Percentiles rank a stretch among this genome's conserved stretches.
Conservation (phyloP, 2,888 invertebrate genomes). For the Deilephila elpenor region DNA sequence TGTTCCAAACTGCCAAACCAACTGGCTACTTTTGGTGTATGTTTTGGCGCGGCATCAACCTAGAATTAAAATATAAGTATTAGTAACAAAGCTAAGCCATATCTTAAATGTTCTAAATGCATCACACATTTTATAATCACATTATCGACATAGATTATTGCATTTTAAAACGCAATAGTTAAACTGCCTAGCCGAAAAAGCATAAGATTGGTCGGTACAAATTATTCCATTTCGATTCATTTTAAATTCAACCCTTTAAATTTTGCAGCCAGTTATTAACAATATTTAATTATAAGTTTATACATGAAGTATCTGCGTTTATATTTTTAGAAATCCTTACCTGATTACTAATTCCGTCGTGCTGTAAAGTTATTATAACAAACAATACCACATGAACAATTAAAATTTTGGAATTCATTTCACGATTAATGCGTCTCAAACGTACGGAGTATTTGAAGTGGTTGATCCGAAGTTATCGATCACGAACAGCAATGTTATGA, state of each 20-base stretch:
- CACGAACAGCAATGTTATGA: not conserved
- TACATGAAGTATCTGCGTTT: not conserved
- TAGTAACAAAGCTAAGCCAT: not conserved
- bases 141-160: no score
- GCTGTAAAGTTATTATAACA: not conserved
- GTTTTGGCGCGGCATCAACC: conserved; percentile 40
- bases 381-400: conserved; percentile 29
- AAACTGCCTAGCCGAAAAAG: no score
- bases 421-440: not conserved
- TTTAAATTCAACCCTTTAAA: no score
- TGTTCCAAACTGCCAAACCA: conserved; percentile 45
- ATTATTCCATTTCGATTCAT: no score
- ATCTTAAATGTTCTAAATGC: no score
- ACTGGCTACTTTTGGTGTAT: conserved; percentile 30
- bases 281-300: no score
- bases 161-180: no score
- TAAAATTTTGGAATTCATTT: conserved; percentile 20
- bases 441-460: not conserved
- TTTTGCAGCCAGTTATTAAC: no score
- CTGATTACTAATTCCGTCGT: conserved; percentile 9
- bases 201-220: no score
- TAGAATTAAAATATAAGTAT: conserved; percentile 33
- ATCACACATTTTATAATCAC: no score
- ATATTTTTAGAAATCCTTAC: not conserved
- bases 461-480: conserved; percentile 3